Evolutionary conservation across 30 jellyfish, hydroid and myxozoan genomes (phyloP).

Genomic region (Mastigias papua): DNA sequence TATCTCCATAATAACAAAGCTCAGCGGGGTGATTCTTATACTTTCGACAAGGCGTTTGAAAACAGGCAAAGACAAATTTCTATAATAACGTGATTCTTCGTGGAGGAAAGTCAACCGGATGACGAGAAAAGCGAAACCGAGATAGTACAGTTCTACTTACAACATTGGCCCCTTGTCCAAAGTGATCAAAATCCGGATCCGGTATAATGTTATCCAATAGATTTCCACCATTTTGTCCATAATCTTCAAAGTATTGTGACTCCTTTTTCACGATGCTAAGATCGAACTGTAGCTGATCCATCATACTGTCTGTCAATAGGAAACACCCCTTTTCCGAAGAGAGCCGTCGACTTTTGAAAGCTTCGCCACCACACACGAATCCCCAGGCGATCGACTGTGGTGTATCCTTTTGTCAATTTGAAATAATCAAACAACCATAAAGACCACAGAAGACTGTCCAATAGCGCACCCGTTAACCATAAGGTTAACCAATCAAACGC

Average conservation of each 20-base stretch:
- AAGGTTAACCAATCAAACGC: constrained; percentile 54
- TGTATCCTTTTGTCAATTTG: constrained; percentile 25
- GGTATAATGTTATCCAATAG: constrained; percentile 86
- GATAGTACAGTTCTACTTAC: constrained; percentile 46
- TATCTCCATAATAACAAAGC: too few relatives aligned
- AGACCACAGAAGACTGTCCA: constrained; percentile 40
- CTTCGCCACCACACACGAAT: constrained; percentile 43
- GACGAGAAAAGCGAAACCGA: neutral
- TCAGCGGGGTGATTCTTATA: too few relatives aligned
- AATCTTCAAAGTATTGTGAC: constrained; percentile 84
- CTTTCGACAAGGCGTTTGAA: too few relatives aligned
- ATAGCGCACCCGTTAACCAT: constrained; percentile 9
- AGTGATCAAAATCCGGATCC: constrained; percentile 86
- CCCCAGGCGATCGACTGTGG: constrained; percentile 64
- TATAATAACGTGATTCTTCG: too few relatives aligned
- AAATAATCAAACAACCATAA: constrained; percentile 38
- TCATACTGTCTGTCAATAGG: constrained; percentile 13
- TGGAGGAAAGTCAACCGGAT: neutral
- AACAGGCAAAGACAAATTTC: too few relatives aligned
- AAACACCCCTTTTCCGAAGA: constrained; percentile 59
- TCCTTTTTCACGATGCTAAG: constrained; percentile 84
- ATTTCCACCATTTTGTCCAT: constrained; percentile 91
- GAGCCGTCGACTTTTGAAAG: too few relatives aligned
- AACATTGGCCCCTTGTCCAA: constrained; percentile 85
- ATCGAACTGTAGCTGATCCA: constrained; percentile 91